Base-by-base conservation (phyloP, 2,797 vertebrate genomes). In the Myioborus melanocephalus region DNA sequence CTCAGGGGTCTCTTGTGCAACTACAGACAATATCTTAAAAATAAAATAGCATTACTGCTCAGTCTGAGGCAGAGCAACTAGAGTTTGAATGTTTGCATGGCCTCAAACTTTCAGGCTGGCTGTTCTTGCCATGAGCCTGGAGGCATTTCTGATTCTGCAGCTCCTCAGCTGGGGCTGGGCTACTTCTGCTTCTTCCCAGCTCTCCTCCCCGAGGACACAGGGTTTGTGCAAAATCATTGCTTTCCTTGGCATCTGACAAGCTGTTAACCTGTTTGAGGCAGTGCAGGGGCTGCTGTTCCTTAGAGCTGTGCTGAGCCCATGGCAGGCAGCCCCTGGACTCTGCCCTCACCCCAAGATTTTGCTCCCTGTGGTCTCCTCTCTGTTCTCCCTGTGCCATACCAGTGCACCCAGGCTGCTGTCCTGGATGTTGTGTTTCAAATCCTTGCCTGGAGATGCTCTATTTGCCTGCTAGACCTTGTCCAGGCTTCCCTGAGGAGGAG, bases 391-490 rank as follows among this genome's bases (percentile, higher is more conserved):
- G 46, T 20, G 16, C 77, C 34, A 1, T 9, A 8, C 15, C 17
- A 24, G 26, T 60, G 34, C 5, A 7, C 23, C 16, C 20, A 6
- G 3, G 69, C 76, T 81, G 61, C 83, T 63, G 57, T 64, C 65
- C 53, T 68, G 50, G 34, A 30, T 69, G 39, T 47, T 83, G 35
- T 35, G 8, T 47, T 93, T 90, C 59, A 79, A n/a, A 78, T 46
- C 27, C 37, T 65, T 65, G 30, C 50, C 50, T 83, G 39, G 43
- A 83, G 47, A 35, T 86, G 70, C 35, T 83, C 49, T 28, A 0
- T 89, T 91, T 90, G 43, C 87, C 64, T 87, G 59, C 32, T 76
- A 82, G 75, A 50, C 68, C 49, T 95, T 75, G 73, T 57, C 44
- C 41, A 17, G 85, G 35, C 65, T 55, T 81, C 86, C 66, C 73